These are phyloP conservation scores for Coccyzus lansbergi DNA, from an alignment of 2,797 vertebrate genomes.

Conservation along the genomic window DNA sequence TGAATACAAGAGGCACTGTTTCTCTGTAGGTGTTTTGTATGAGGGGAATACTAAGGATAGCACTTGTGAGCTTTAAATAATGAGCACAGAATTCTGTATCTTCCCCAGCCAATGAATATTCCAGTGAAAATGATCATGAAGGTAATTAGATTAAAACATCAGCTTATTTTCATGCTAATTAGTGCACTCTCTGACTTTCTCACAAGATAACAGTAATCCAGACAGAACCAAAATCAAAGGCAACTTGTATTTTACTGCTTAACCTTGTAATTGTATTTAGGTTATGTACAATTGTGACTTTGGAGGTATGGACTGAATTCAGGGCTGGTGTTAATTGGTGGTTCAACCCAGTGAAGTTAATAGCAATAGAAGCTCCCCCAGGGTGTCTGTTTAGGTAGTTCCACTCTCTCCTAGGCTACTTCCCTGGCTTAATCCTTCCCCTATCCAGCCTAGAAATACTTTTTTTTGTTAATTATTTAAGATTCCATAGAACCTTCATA, in stretches of 20 bases:
- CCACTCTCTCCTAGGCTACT: not conserved
- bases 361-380: not conserved
- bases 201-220: not conserved
- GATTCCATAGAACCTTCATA: constrained; percentile 36
- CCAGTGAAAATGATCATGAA: not conserved
- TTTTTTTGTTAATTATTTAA: constrained; percentile 28
- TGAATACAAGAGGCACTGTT: not conserved
- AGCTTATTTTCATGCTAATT: not conserved
- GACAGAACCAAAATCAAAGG: not conserved
- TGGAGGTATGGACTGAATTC: not conserved
- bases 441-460: not conserved
- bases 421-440: constrained; percentile 25
- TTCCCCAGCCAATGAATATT: not conserved
- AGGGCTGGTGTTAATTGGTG: not conserved
- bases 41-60: not conserved
- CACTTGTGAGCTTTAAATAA: not conserved
- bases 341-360: not conserved
- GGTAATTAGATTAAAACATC: not conserved
- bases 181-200: not conserved
- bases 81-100: not conserved
- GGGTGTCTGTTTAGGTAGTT: not conserved
- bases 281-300: not conserved
- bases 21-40: not conserved
- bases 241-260: not conserved
- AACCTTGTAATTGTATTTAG: not conserved